Base-by-base conservation (phyloP, 2,113 vertebrate species). In the Sialia sialis region DNA sequence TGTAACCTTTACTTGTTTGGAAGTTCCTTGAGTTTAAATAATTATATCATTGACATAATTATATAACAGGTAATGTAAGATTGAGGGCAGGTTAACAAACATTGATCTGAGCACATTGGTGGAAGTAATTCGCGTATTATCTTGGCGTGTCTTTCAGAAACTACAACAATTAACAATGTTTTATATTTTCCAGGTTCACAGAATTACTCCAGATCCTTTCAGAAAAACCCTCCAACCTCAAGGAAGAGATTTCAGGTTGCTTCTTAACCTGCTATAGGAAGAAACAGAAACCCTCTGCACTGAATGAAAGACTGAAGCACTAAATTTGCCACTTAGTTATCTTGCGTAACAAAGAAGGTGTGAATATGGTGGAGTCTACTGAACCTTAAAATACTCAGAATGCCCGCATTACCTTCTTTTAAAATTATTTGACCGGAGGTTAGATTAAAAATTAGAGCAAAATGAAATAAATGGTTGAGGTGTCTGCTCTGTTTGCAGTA, bases 201-300 rank as follows among this genome's bases (percentile, higher is more conserved):
- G 19, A 93, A 96, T 85, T 96, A 91, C 55, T 79, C 96, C 72
- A 98, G 77, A 90, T 95, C 97, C 66, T 97, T 97, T 81, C 98
- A 97, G 90, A 98, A 92, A 93, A 97, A 97, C 85, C 94, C 96
- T 87, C 22, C 89, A 77, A 26, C 76, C 55, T 82, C 91, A 43
- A 98, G 95, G 59, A 98, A 92, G 83, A 98, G 94, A 96, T 98
- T 98, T 95, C 97, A 97, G 59, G 80, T 98, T 89, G 89, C 93
- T 46, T 98, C 97, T 51, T 98, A 97, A 96, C 16, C 15, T 17
- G 13, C 3, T 2, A 16, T 56, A 43, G 82, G 48, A 80, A 79
- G 56, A 88, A 95, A 36, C 9, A 51, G 48, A 82, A 82, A 56
- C 10, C 3, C 12, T 18, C 14, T 67, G 39, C 51, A 8, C 29